A percentile compares a stretch with the other conserved stretches of the same genome.
These are phyloP conservation scores for Clarias macrocephalus DNA, from an alignment of 2,113 vertebrate species.

Conservation along the genomic window DNA sequence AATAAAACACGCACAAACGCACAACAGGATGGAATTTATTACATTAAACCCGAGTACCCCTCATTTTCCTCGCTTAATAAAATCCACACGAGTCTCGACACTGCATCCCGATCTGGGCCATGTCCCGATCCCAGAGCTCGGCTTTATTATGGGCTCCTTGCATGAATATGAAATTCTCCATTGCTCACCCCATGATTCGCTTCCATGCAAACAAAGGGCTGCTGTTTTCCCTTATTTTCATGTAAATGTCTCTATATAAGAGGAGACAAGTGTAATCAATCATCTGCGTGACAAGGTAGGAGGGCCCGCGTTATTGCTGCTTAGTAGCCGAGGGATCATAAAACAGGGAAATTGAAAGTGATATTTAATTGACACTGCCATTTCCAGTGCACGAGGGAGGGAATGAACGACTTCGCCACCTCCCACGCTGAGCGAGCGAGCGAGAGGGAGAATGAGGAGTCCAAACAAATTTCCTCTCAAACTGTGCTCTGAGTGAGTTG, in stretches of 20 bases:
- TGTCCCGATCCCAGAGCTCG: constrained; percentile 60
- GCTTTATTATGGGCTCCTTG: constrained; percentile 67
- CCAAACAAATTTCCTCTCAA: constrained; percentile 70
- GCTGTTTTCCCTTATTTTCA: constrained; percentile 81
- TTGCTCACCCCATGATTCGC: constrained; percentile 71
- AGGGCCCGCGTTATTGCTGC: constrained; percentile 83
- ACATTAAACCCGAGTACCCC: constrained; percentile 66
- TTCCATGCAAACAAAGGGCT: constrained; percentile 77
- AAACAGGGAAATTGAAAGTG: constrained; percentile 86
- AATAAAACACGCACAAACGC: constrained; percentile 31
- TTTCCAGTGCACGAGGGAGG: constrained; percentile 70
- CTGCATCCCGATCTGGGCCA: constrained; percentile 63
- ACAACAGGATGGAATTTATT: constrained; percentile 67
- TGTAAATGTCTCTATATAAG: constrained; percentile 83
- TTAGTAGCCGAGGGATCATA: constrained; percentile 83
- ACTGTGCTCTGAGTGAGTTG: constrained; percentile 64
- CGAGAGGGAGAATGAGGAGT: constrained; percentile 34
- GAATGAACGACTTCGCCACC: constrained; percentile 53
- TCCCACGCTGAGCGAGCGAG: constrained; percentile 42
- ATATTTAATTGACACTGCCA: constrained; percentile 87
- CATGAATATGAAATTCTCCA: constrained; percentile 78
- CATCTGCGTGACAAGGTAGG: constrained; percentile 81
- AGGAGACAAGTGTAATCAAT: constrained; percentile 83
- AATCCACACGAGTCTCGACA: constrained; percentile 72
- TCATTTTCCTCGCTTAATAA: constrained; percentile 77